A percentile compares a stretch with the other conserved stretches of the same genome.
phyloP scores from a whole-genome alignment of 2,797 vertebrate genomes.

The Nannoperca australis region DNA sequence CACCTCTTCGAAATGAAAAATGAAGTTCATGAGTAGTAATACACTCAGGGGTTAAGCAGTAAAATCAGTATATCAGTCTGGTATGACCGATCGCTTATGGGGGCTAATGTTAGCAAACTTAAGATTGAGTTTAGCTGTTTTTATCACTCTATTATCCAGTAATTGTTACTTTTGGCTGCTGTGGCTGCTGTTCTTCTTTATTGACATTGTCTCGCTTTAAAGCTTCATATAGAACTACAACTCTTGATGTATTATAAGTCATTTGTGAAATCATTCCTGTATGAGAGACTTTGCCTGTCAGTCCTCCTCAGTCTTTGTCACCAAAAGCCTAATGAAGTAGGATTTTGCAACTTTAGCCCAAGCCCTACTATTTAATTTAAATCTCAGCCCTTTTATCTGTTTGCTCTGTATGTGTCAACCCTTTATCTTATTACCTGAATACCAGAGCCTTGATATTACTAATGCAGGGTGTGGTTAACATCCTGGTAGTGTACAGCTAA shows the following conservation, averaged over 20 bases:
- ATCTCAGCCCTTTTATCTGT: constrained; percentile 35
- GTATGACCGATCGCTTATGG: background rate
- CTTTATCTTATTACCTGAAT: constrained; percentile 56
- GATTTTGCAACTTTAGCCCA: constrained; percentile 3
- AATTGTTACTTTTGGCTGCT: background rate
- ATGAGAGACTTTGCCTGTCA: background rate
- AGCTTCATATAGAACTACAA: background rate
- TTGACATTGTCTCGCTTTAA: background rate
- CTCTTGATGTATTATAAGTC: background rate
- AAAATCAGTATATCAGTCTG: background rate
- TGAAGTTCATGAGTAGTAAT: background rate
- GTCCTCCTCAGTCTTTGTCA: background rate
- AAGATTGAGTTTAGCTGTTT: background rate
- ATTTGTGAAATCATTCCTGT: background rate
- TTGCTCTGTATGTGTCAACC: constrained; percentile 53
- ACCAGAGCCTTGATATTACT: constrained; percentile 39
- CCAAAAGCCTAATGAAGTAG: background rate
- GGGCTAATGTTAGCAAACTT: background rate
- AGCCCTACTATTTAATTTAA: constrained; percentile 5
- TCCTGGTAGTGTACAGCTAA: constrained; percentile 52
- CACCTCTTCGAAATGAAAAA: background rate
- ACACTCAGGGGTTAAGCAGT: background rate
- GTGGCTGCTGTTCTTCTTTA: background rate
- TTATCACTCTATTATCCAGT: background rate
- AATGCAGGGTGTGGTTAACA: constrained; percentile 61